Evolutionary conservation across 2,113 vertebrate species (phyloP), one percentile per base, ranked within the genome.

Genomic region (Hippocampus guttulatus): DNA sequence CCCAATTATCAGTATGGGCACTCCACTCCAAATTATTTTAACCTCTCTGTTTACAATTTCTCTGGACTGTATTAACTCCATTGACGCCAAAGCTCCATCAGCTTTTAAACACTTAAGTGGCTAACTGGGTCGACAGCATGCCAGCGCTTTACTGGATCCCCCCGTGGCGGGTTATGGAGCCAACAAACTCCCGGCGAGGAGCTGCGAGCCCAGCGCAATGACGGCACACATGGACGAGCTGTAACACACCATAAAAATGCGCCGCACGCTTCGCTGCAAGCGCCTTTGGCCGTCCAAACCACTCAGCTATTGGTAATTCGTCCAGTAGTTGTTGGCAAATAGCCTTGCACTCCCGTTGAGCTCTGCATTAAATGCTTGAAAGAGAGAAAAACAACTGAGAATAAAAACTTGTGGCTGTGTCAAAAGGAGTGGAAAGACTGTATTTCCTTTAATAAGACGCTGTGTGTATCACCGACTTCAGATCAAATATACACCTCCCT

Each of bases 131-230:
- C 73, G 45, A 73, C 76, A 73, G 75, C 78, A 79, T 61, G 72
- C 64, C 79, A 77, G 78, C 16, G 57, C 81, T 88, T 86, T 86
- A 88, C 84, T 79, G 84, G 79, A 68, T 82, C 87, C 88, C 85
- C 85, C 73, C 33, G 67, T 82, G 83, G 85, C 81, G 81, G 64
- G 81, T 82, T 81, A 77, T 7, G 57, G 40, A 73, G 30, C 4
- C 40, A 45, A 45, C 43, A 45, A 45, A 15, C 43, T 45, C 12
- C 43, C 43, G 58, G 20, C 74, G 70, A 58, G 69, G 67, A 73
- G 75, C 73, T 76, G 45, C 15, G 10, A 45, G 43, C 43, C 12
- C 11, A 45, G 43, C 12, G 3, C 55, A 76, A 72, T 77, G 83
- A 85, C 62, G 68, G 76, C 81, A 79, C 70, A 77, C 43, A 72